phyloP scores from a whole-genome alignment of 2,113 vertebrate species.

The Erythrocebus patas region DNA sequence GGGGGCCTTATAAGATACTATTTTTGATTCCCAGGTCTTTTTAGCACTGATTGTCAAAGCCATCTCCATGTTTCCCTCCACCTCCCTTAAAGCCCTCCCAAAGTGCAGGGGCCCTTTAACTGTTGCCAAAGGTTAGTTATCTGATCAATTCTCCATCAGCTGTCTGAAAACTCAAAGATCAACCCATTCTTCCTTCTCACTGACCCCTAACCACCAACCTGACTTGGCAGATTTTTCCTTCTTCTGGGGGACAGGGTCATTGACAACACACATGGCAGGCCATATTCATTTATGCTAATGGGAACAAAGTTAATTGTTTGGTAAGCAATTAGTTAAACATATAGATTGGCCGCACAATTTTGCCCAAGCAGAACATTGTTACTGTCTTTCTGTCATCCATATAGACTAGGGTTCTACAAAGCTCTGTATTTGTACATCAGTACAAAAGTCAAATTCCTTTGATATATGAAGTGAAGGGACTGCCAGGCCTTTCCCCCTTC shows the following conservation, averaged over 20 bases:
- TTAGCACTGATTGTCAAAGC: background rate
- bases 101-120: background rate
- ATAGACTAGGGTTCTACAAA: background rate
- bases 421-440: background rate
- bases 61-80: background rate
- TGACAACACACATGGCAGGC: background rate
- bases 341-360: background rate
- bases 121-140: background rate
- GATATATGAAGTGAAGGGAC: background rate
- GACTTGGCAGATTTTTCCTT: background rate
- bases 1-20: background rate
- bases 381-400: background rate
- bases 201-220: background rate
- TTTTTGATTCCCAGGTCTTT: background rate
- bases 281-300: background rate
- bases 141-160: background rate
- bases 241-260: background rate
- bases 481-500: background rate
- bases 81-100: background rate
- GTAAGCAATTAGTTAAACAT: background rate
- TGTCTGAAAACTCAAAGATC: background rate
- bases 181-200: background rate
- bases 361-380: background rate
- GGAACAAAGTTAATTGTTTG: background rate
- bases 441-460: background rate